Evolutionary conservation across 2,113 vertebrate genomes (phyloP).

Genomic region (Pelecanoides urinatrix): DNA sequence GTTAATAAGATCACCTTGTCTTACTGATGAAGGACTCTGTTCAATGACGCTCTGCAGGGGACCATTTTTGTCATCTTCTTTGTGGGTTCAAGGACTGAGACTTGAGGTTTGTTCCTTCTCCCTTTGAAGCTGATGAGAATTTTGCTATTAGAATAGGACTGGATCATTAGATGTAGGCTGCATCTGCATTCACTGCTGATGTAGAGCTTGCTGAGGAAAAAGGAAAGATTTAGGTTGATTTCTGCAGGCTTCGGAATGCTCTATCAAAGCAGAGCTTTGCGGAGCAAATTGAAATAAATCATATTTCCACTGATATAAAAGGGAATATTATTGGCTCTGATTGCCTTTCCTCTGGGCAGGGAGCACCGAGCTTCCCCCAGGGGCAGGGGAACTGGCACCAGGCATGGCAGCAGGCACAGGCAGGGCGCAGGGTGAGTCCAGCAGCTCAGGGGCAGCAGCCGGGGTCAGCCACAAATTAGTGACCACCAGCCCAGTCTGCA

Average conservation of each 20-base stretch:
- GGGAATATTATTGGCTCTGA: neutral
- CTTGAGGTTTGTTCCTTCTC: neutral
- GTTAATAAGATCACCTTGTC: neutral
- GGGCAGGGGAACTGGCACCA: neutral
- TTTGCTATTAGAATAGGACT: neutral
- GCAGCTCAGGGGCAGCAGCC: neutral
- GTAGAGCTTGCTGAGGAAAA: neutral
- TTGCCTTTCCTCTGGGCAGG: neutral
- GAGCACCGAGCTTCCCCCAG: neutral
- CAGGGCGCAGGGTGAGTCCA: neutral
- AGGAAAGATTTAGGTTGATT: neutral
- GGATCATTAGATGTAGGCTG: neutral
- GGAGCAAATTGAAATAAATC: neutral
- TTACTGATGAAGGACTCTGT: neutral
- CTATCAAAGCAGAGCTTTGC: neutral
- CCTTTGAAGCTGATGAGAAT: neutral
- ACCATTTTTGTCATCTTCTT: neutral
- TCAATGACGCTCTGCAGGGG: neutral
- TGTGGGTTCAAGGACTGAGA: neutral
- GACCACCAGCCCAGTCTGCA: neutral
- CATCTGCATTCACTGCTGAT: fast-evolving
- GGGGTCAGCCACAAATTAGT: fast-evolving
- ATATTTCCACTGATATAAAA: neutral
- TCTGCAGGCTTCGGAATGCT: neutral
- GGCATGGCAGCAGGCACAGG: fast-evolving